Percentiles rank a stretch among this genome's conserved stretches.
These are phyloP conservation scores for Esox masquinongy DNA, from an alignment of 2,797 vertebrate genomes.

Conservation along the genomic window DNA sequence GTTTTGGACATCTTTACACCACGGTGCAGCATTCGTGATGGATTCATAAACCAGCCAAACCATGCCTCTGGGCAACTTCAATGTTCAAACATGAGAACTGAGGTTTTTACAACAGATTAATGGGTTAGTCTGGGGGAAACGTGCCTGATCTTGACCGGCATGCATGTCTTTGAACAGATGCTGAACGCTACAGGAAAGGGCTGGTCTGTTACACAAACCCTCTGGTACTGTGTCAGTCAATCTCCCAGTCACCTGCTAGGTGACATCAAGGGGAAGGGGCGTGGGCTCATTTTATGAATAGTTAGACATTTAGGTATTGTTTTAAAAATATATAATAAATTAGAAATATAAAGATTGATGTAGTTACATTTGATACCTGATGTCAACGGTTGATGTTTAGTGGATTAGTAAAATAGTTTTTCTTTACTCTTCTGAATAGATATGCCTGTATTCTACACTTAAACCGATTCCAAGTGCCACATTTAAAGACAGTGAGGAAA, in stretches of 20 bases:
- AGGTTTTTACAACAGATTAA: constrained; percentile 13
- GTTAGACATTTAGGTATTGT: neutral
- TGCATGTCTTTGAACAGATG: constrained; percentile 27
- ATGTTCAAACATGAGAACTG: neutral
- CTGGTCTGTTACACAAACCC: neutral
- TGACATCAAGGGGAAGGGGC: constrained; percentile 15
- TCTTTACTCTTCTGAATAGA: neutral
- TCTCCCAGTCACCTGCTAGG: constrained; percentile 26
- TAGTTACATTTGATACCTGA: neutral
- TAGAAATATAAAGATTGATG: neutral
- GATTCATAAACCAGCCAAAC: neutral
- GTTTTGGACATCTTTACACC: neutral
- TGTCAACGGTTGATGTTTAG: neutral
- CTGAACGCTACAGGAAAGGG: constrained; percentile 1
- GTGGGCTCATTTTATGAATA: neutral
- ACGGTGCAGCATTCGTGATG: neutral
- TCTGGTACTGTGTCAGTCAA: neutral
- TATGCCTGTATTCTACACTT: neutral
- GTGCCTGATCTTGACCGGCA: constrained; percentile 15
- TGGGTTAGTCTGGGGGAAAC: constrained; percentile 5
- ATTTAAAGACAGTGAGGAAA: neutral
- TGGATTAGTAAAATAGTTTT: neutral
- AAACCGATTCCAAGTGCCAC: neutral
- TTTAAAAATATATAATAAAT: neutral
- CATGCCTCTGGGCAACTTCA: neutral